These are phyloP conservation scores for human DNA, from an alignment of 2,113 vertebrate genomes.

Conservation along the genomic window DNA sequence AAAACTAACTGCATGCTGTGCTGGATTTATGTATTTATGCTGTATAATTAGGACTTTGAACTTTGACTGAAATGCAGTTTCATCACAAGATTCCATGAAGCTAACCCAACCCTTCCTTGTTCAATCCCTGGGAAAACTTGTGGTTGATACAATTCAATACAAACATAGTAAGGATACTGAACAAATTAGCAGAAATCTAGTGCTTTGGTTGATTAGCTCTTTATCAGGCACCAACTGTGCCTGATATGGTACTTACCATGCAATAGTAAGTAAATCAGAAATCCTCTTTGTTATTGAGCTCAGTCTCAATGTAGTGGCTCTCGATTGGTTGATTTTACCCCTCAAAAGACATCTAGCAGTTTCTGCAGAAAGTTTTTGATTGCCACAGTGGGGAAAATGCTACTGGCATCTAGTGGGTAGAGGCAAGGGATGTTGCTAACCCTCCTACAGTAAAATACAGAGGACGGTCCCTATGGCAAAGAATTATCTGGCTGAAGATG, in stretches of 20 bases:
- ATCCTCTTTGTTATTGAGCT: background rate
- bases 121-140: background rate
- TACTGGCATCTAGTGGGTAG: background rate
- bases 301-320: background rate
- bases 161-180: background rate
- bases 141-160: background rate
- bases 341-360: background rate
- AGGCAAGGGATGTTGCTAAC: background rate
- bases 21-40: background rate
- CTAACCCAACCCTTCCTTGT: background rate
- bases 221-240: background rate
- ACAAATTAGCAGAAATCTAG: background rate
- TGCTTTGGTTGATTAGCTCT: background rate
- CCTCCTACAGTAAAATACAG: too few species aligned
- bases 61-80: conserved; percentile 3
- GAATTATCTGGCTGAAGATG: too few species aligned
- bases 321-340: background rate
- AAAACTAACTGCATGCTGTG: background rate
- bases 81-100: background rate
- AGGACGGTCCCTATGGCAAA: too few species aligned
- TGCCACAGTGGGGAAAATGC: background rate
- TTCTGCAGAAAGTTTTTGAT: background rate
- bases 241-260: background rate
- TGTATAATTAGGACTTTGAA: background rate
- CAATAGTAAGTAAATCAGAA: background rate